Conservation (phyloP, 1,140 invertebrate genomes). For the Cydia pomonella region DNA sequence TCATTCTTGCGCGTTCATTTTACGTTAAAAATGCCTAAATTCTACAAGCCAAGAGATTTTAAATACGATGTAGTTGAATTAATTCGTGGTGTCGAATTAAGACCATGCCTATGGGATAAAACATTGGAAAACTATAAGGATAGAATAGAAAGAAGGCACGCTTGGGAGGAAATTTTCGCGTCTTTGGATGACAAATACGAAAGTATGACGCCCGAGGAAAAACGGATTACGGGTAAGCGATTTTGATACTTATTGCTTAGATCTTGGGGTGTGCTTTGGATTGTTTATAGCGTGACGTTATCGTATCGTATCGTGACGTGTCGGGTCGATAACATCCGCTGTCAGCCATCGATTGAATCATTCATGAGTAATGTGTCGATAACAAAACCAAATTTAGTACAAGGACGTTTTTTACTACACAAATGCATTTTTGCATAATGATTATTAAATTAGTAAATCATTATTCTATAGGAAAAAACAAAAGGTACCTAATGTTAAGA, state of each 20-base stretch:
- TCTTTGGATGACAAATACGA: slow-evolving; percentile 62
- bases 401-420: no score
- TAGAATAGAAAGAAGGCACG: slow-evolving; percentile 56
- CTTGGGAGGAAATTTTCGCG: slow-evolving; percentile 69
- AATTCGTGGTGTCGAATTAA: slow-evolving; percentile 55
- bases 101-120: slow-evolving; percentile 71
- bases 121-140: slow-evolving; percentile 68
- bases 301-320: slow-evolving; percentile 1
- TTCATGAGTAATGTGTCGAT: no score
- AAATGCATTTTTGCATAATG: no score
- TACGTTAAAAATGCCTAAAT: slow-evolving; percentile 42
- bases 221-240: slow-evolving; percentile 55
- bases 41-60: slow-evolving; percentile 49
- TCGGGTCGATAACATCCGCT: slow-evolving; percentile 21
- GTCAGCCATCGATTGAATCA: background rate
- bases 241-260: slow-evolving; percentile 20
- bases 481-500: no score
- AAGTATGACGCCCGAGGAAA: slow-evolving; percentile 57
- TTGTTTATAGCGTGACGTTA: background rate
- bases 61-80: slow-evolving; percentile 66
- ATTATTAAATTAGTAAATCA: no score
- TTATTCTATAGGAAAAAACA: no score
- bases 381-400: no score
- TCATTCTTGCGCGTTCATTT: slow-evolving; percentile 33
- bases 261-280: background rate